A percentile compares a stretch with the other conserved stretches of the same genome.
These are phyloP conservation scores for Seriola quinqueradiata DNA, from an alignment of 2,113 vertebrate species.

Conservation along the genomic window DNA sequence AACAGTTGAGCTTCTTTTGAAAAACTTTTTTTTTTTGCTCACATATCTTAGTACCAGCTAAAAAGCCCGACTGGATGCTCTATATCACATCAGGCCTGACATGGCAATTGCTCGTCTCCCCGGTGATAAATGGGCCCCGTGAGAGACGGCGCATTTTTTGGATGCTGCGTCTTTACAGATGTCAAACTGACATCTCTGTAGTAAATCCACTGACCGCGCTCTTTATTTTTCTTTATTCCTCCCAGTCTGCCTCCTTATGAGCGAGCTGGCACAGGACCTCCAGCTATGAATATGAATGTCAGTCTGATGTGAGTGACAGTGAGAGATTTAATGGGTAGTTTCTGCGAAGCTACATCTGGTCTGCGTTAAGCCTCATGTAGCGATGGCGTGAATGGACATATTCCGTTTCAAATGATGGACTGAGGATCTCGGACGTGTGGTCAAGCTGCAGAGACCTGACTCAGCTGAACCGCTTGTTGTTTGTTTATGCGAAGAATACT, in stretches of 20 bases:
- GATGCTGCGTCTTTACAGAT: conserved; percentile 53
- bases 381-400: not conserved
- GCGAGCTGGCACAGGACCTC: not conserved
- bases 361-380: conserved; percentile 1
- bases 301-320: conserved; percentile 31
- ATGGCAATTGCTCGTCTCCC: conserved; percentile 41
- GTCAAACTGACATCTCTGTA: conserved; percentile 47
- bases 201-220: conserved; percentile 50
- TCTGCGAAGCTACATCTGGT: conserved; percentile 50
- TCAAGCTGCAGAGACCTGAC: not conserved
- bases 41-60: conserved; percentile 55
- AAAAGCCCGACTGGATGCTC: conserved; percentile 19
- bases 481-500: conserved; percentile 22
- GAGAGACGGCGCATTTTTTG: conserved; percentile 47
- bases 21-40: conserved; percentile 20
- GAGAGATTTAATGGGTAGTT: conserved; percentile 45
- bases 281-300: conserved; percentile 24
- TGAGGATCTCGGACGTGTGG: not conserved
- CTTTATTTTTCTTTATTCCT: conserved; percentile 6
- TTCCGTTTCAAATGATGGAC: conserved; percentile 34
- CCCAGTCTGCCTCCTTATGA: conserved; percentile 18
- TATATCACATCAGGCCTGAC: conserved; percentile 50
- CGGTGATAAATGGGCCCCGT: conserved; percentile 49
- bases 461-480: conserved; percentile 12
- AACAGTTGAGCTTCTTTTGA: conserved; percentile 15